Evolutionary conservation across 2,888 invertebrate species (phyloP).

Genomic region (Himalopsyche tibetana): DNA sequence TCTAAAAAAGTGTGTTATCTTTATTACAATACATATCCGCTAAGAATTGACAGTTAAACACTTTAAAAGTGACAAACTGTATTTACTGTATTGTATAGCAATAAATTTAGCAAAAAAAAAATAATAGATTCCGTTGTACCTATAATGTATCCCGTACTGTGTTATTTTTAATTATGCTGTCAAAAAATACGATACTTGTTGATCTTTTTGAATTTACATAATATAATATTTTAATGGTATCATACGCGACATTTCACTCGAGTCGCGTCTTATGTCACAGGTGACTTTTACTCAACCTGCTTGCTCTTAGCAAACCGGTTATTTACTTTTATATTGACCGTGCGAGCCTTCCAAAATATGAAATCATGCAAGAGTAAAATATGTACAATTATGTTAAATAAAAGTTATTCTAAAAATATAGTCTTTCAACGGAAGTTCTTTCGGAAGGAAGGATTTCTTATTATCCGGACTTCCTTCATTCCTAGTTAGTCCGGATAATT

Average conservation of each 20-base stretch:
- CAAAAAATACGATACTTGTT: background rate
- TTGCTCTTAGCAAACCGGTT: conserved; percentile 6
- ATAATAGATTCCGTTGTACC: no score
- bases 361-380: background rate
- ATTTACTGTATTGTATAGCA: no score
- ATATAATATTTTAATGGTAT: background rate
- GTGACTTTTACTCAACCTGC: conserved; percentile 2
- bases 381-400: background rate
- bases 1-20: no score
- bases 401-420: no score
- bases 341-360: conserved; percentile 2
- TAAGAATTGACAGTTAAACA: no score
- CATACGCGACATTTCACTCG: conserved; percentile 18
- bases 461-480: no score
- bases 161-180: background rate
- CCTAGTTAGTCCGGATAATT: no score
- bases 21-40: no score
- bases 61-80: no score
- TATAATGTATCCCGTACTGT: background rate
- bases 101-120: no score
- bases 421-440: no score
- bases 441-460: no score
- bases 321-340: background rate
- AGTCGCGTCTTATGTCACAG: conserved; percentile 2
- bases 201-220: background rate